Base-by-base conservation (phyloP, 1,140 invertebrate genomes). In the Pseudachorutes palmiensis region DNA sequence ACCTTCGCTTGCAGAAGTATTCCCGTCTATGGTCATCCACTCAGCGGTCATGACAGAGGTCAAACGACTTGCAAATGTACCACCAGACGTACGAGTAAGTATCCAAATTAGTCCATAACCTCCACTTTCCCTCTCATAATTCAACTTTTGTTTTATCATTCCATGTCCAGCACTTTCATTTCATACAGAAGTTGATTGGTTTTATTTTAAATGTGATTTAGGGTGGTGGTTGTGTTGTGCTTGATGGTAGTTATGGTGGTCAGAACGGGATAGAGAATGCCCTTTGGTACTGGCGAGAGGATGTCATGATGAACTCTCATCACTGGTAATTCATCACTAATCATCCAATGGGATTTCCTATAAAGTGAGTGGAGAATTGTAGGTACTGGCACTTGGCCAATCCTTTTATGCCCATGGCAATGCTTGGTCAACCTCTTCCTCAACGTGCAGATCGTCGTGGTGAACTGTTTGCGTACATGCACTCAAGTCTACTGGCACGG, bases 241-340 rank as follows among this genome's bases (percentile, higher is more conserved):
- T 64, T 2, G 62, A 64, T 28, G 62, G 31, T 16, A 51, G 29
- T 14, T 14, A 45, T 51, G 62, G 62, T 5, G 41, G 2, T 26
- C 31, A 30, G 2, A 64, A 64, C 26, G 62, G 62, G 9, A 30
- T 30, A 5, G 62, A 64, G 29, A 64, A 64, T 28, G 26, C 24
- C 9, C 29, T 64, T 3, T 64, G 62, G 62, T 64, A 64, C 28
- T 64, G 12, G 5, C 36, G 62, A 29, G 62, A 64, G 41, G 62
- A 64, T 26, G 41, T 64, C 29, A 28, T 22, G 29, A 2, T 64
- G 5, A 55, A 64, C 51, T 30, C 41, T 14, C 5, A 55, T 9
- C 62, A 64, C 29, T 64, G 62, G 62, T 51, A 41, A 41, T 5
- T 5, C 19, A 41, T 55, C 36, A 41, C 36, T 41, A 19, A 41